Percentiles rank a stretch among this genome's conserved stretches.
These are phyloP conservation scores for Eutolmus rufibarbis DNA, from an alignment of 2,888 invertebrate species.

Conservation along the genomic window DNA sequence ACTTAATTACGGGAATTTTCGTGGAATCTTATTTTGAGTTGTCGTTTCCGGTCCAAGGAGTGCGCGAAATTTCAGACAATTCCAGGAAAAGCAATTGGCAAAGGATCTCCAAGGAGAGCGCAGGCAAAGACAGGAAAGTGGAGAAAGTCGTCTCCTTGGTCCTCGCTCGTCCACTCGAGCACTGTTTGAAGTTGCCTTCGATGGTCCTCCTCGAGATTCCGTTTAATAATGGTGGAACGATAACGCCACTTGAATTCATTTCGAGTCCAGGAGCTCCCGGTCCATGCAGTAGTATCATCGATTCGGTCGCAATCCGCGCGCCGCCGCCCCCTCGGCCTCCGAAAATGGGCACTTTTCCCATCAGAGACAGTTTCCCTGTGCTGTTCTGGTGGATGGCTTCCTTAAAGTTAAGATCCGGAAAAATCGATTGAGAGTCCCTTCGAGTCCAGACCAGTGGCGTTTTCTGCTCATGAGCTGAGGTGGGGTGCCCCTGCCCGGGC, in stretches of 20 bases:
- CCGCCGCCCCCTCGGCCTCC: neutral
- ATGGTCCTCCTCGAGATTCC: neutral
- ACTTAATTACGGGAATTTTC: neutral
- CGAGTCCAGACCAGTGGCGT: neutral
- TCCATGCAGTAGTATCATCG: neutral
- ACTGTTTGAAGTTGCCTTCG: neutral
- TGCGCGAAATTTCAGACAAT: neutral
- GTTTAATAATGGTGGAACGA: neutral
- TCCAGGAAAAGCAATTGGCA: neutral
- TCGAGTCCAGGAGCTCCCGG: neutral
- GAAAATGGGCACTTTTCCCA: conserved; percentile 24
- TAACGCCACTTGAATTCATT: conserved; percentile 16
- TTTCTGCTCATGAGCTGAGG: conserved; percentile 9
- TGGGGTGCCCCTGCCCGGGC: neutral
- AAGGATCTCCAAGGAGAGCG: neutral
- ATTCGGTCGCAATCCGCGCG: neutral
- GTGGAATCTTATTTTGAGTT: neutral
- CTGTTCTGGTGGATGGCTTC: neutral
- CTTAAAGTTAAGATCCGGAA: conserved; percentile 19
- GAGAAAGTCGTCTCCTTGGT: neutral
- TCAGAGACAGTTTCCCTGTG: conserved; percentile 11
- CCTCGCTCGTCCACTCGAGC: neutral
- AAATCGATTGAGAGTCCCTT: conserved; percentile 13
- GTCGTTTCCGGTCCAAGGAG: neutral
- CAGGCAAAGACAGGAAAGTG: neutral